Evolutionary conservation across 2,113 vertebrate species (phyloP).

Genomic region (Apodemus speciosus): DNA sequence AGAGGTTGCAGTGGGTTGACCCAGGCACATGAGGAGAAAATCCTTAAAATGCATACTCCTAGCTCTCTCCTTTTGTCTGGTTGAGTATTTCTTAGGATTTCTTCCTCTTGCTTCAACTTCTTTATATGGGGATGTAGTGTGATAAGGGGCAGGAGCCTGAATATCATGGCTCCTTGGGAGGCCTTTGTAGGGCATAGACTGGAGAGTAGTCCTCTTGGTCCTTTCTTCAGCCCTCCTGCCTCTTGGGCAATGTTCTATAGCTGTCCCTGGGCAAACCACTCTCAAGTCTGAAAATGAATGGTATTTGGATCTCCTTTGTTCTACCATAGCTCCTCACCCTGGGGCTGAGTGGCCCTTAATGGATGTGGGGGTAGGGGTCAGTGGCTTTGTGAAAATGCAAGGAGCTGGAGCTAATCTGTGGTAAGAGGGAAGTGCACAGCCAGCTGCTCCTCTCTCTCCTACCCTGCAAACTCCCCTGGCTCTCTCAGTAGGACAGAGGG

Average conservation of each 20-base stretch:
- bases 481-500: neutral
- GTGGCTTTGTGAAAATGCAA: conserved; percentile 66
- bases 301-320: conserved; percentile 62
- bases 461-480: neutral
- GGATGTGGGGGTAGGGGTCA: neutral
- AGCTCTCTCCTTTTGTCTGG: neutral
- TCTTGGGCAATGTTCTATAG: neutral
- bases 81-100: neutral
- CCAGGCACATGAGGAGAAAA: neutral
- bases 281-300: neutral
- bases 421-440: neutral
- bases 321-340: conserved; percentile 20
- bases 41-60: neutral
- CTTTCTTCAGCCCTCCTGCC: neutral
- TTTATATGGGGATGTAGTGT: neutral
- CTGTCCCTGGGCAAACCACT: neutral
- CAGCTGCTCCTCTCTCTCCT: neutral
- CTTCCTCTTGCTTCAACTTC: neutral
- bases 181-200: neutral
- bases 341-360: conserved; percentile 71
- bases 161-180: neutral
- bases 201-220: neutral
- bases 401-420: conserved; percentile 62
- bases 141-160: conserved; percentile 2
- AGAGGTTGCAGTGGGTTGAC: neutral